A percentile compares a stretch with the other conserved stretches of the same genome.
These are phyloP conservation scores for Perca schrenkii DNA, from an alignment of 2,113 vertebrate genomes.

Conservation along the genomic window DNA sequence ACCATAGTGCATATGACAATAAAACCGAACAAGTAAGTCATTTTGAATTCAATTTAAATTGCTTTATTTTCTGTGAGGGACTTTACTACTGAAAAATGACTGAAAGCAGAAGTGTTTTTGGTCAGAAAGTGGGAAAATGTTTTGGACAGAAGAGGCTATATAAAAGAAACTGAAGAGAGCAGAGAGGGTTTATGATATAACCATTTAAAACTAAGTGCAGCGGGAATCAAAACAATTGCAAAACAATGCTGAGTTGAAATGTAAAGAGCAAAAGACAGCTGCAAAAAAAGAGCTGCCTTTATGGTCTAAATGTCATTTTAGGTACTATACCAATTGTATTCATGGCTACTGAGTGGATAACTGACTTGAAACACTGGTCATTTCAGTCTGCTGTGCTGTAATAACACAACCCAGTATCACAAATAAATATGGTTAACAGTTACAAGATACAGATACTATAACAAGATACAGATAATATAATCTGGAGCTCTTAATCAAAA, in stretches of 20 bases:
- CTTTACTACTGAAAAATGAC: constrained; percentile 8
- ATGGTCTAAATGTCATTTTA: constrained; percentile 1
- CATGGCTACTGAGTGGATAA: neutral
- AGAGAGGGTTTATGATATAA: constrained; percentile 3
- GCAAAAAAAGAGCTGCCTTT: constrained; percentile 1
- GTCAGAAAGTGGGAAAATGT: neutral
- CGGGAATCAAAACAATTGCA: constrained; percentile 5
- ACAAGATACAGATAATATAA: neutral
- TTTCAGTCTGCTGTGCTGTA: neutral
- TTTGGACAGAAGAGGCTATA: neutral
- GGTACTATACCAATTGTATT: constrained; percentile 2
- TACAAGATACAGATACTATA: neutral
- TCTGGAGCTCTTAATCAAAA: neutral
- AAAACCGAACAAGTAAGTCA: neutral
- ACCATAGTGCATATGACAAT: neutral
- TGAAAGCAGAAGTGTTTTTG: neutral
- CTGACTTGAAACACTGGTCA: neutral
- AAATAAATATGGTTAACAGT: neutral
- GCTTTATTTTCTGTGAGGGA: too few species aligned
- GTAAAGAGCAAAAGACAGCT: constrained; percentile 5
- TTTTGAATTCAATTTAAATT: neutral
- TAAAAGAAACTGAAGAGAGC: neutral
- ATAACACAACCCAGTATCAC: neutral
- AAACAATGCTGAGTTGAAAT: constrained; percentile 20
- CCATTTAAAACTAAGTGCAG: neutral